These are phyloP conservation scores for Amyelois transitella DNA, from an alignment of 1,140 invertebrate genomes.

Conservation along the genomic window DNA sequence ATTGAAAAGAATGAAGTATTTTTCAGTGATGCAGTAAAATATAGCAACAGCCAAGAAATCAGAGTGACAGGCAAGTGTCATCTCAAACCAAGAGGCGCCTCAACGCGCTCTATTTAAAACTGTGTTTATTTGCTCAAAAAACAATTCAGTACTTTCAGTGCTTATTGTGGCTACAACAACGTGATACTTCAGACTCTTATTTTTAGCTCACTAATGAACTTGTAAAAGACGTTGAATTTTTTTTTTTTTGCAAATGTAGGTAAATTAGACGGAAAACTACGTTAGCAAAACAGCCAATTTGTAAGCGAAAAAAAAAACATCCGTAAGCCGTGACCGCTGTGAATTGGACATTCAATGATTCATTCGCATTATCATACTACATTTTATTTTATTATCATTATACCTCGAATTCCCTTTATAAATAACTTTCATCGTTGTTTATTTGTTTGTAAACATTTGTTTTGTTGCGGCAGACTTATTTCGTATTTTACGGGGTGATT, in stretches of 20 bases:
- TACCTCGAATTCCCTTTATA: no score
- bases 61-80: background rate
- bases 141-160: background rate
- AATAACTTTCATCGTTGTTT: no score
- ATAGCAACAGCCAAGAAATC: no score
- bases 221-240: background rate
- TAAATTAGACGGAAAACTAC: background rate
- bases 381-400: no score
- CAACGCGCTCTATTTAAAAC: background rate
- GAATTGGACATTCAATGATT: no score
- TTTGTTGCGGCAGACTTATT: no score
- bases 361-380: no score
- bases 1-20: no score
- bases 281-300: background rate
- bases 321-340: background rate
- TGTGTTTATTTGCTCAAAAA: background rate
- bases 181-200: background rate
- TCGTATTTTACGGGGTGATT: no score
- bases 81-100: background rate
- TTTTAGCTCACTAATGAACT: background rate
- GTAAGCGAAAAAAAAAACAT: background rate
- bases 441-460: no score
- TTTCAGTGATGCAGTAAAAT: background rate
- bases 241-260: background rate
- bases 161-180: background rate